Percentiles rank a stretch among this genome's conserved stretches.
Evolutionary conservation across 2,888 invertebrate species (phyloP).

Genomic region (Archaeoteleia sp.): DNA sequence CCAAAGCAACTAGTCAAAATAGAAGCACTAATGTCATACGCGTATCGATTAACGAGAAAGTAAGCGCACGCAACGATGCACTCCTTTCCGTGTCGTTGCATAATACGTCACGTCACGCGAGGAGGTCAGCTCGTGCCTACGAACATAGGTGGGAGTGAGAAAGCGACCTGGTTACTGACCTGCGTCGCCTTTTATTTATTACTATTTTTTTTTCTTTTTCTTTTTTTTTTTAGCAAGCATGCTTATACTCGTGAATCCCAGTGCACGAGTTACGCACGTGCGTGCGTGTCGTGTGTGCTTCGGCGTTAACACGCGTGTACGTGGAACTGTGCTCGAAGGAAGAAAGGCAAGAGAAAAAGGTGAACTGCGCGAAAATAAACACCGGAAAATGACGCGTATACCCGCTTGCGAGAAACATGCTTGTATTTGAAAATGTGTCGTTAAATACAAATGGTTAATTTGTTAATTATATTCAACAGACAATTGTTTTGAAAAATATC

Average conservation of each 20-base stretch:
- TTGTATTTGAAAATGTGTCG: too few species aligned
- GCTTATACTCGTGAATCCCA: slow-evolving; percentile 21
- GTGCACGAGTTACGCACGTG: not conserved
- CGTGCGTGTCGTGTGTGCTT: slow-evolving; percentile 3
- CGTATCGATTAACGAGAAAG: slow-evolving; percentile 53
- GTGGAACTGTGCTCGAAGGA: not conserved
- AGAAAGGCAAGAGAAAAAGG: slow-evolving; percentile 5
- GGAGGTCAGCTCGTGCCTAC: slow-evolving; percentile 48
- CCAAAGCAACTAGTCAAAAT: too few species aligned
- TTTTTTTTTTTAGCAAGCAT: slow-evolving; percentile 35
- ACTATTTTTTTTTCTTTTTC: too few species aligned
- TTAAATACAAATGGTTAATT: too few species aligned
- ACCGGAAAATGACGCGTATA: slow-evolving; percentile 9
- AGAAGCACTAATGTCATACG: slow-evolving; percentile 46
- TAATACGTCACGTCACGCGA: slow-evolving; percentile 51
- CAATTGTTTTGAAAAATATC: too few species aligned
- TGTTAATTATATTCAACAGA: too few species aligned
- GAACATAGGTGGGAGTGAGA: slow-evolving; percentile 38
- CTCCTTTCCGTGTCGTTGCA: slow-evolving; percentile 53
- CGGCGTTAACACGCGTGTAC: not conserved
- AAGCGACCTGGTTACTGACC: slow-evolving; percentile 59
- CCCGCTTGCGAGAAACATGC: slow-evolving; percentile 18
- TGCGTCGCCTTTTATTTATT: slow-evolving; percentile 40
- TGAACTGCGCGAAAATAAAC: not conserved
- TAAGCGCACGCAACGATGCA: slow-evolving; percentile 49